These are phyloP conservation scores for Lepidocolaptes lacrymiger DNA, from an alignment of 2,797 vertebrate genomes.

Conservation along the genomic window DNA sequence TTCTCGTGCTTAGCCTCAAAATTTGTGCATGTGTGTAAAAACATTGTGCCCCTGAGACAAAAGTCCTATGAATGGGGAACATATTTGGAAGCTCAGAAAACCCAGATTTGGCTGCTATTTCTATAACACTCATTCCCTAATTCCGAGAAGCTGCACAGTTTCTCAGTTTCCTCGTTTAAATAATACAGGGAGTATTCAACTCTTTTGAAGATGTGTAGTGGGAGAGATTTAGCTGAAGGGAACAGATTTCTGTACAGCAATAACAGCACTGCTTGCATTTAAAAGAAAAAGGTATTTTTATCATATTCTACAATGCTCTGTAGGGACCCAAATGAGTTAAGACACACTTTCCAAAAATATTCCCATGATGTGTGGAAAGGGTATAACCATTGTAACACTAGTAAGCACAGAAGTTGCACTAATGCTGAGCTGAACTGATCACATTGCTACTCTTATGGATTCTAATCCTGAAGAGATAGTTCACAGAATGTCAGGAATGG, in stretches of 20 bases:
- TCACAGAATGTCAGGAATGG: not conserved
- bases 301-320: not conserved
- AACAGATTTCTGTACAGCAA: not conserved
- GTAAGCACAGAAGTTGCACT: not conserved
- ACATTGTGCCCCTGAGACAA: not conserved
- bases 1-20: not conserved
- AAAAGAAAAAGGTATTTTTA: not conserved
- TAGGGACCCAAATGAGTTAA: not conserved
- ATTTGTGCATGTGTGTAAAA: not conserved
- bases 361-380: not conserved
- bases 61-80: not conserved
- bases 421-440: not conserved
- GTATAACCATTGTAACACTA: not conserved
- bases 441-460: not conserved
- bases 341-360: not conserved
- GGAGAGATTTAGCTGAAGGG: not conserved
- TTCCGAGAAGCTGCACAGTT: not conserved
- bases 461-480: not conserved
- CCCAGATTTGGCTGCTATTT: not conserved
- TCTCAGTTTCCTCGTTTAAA: conserved; percentile 8
- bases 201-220: not conserved
- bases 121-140: not conserved
- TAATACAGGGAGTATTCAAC: not conserved
- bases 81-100: not conserved
- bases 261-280: not conserved